Base-by-base conservation (phyloP, 2,113 vertebrate genomes). In the Callithrix jacchus region DNA sequence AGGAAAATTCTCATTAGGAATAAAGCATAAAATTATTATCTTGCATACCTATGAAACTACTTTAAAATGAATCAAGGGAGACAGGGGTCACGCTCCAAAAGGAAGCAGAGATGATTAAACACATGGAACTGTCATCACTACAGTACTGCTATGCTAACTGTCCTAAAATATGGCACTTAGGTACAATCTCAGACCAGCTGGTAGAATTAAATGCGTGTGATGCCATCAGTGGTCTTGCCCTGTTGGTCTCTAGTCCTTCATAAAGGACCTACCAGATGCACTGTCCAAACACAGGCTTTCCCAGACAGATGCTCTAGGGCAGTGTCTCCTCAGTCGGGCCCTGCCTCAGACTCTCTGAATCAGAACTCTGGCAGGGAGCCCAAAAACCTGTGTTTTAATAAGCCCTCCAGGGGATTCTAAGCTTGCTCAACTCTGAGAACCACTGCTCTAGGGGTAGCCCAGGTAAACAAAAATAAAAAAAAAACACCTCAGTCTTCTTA, bases 91-190 rank as follows among this genome's bases (percentile, higher is more conserved):
- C 49, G 40, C 64, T 81, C 64, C 91, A 64, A 70, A 79, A 66
- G 47, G 8, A 6, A 3, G 6, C 21, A 77, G 61, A 32, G 37
- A 71, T 21, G 10, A 9, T 8, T 37, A 42, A 35, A 54, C 3
- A 45, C 0, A 61, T 3, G 61, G 40, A 61, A 80, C 0, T 35
- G 6, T 3, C 77, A 25, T 58, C 83, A 87, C 11, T 23, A 6
- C 13, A 13, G 0, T 16, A 56, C 14, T 49, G 30, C 25, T 12
- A n/a, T 1, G 1, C 0, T 8, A 52, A 58, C 25, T 27, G 3
- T 27, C 61, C 32, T 64, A 47, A 84, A 32, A 56, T 1, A 18
- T 0, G 20, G 25, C 52, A n/a, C 52, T 20, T 23, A 52, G 32
- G 49, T 47, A 58, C 45, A 37, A 37, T 20, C 74, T 45, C 30